Evolutionary conservation across 2,113 vertebrate genomes (phyloP).

Genomic region (Thryonomys swinderianus): DNA sequence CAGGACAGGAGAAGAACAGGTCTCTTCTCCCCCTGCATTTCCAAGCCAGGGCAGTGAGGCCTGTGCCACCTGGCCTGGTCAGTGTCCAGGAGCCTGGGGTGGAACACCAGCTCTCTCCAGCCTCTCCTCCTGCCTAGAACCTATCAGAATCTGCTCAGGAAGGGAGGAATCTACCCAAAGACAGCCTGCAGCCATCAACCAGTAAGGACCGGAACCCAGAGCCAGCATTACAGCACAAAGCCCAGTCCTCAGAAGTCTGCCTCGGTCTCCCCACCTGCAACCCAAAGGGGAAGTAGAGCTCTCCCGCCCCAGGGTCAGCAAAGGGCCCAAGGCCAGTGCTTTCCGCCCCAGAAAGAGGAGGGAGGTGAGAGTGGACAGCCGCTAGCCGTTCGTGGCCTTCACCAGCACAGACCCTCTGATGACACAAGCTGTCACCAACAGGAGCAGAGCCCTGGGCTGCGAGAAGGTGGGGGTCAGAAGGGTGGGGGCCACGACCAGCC

Average conservation of each 20-base stretch:
- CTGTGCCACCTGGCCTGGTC: background rate
- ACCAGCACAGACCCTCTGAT: background rate
- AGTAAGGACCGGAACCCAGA: fast-evolving
- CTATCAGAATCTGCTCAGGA: background rate
- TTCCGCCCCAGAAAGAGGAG: background rate
- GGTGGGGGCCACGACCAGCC: background rate
- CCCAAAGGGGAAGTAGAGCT: background rate
- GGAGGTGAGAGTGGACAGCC: background rate
- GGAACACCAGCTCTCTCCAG: fast-evolving
- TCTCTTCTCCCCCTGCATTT: too few species aligned
- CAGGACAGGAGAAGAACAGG: background rate
- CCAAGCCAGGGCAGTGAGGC: background rate
- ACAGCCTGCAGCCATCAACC: background rate
- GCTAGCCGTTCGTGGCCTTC: too few species aligned
- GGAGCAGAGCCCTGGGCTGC: background rate
- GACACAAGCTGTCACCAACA: background rate
- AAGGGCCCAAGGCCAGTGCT: background rate
- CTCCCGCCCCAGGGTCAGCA: background rate
- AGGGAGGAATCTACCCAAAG: background rate
- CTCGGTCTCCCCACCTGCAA: background rate
- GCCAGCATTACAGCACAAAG: background rate
- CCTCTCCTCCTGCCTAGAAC: fast-evolving
- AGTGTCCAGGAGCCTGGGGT: background rate
- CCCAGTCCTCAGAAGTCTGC: fast-evolving
- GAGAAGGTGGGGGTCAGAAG: fast-evolving